Evolutionary conservation across 2,797 vertebrate genomes (phyloP).

Genomic region (Ptychadena robeensis): DNA sequence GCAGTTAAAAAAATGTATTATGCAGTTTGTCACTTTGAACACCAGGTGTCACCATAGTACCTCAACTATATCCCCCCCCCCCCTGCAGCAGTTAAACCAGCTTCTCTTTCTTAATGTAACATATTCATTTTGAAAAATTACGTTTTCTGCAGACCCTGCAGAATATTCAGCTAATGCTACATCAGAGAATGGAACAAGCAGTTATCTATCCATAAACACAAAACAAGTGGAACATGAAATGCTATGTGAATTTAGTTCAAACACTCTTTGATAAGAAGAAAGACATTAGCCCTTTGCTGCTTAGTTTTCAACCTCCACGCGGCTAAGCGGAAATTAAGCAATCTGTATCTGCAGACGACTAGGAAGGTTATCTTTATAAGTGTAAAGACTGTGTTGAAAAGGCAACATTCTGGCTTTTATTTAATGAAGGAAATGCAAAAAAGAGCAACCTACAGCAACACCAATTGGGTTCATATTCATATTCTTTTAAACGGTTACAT

Average conservation of each 20-base stretch:
- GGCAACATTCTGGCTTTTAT: background rate
- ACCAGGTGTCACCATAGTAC: slow-evolving; percentile 51
- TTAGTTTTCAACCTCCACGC: background rate
- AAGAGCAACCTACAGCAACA: too few species aligned
- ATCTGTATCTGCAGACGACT: background rate
- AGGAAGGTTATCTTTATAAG: background rate
- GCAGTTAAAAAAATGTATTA: background rate
- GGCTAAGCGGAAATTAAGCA: too few species aligned
- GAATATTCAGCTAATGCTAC: slow-evolving; percentile 19
- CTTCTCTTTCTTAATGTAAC: background rate
- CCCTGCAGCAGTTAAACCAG: background rate
- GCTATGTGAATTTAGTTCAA: background rate
- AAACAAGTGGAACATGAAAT: slow-evolving; percentile 3
- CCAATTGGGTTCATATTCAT: too few species aligned
- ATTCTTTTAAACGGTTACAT: too few species aligned
- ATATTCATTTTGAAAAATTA: background rate
- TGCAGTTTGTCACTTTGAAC: slow-evolving; percentile 26
- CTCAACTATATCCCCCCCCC: slow-evolving; percentile 11
- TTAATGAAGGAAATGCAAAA: too few species aligned
- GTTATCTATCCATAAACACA: slow-evolving; percentile 16
- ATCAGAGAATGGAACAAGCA: slow-evolving; percentile 8
- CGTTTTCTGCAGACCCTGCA: background rate
- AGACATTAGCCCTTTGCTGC: background rate
- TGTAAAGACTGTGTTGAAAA: background rate
- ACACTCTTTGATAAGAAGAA: background rate